phyloP scores from a whole-genome alignment of 2,113 vertebrate species.

The Crotophaga sulcirostris region DNA sequence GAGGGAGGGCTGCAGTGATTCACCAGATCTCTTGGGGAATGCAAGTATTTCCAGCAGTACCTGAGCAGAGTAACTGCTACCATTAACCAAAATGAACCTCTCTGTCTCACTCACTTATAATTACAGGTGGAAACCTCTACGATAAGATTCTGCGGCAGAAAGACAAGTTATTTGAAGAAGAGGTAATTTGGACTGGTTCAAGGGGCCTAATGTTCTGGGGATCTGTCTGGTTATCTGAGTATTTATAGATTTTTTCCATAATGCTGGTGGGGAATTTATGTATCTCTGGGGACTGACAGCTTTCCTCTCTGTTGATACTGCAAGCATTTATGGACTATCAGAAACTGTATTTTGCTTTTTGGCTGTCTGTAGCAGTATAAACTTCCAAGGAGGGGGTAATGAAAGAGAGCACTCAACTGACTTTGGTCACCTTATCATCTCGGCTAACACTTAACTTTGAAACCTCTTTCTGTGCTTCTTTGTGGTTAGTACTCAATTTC shows the following conservation, averaged over 20 bases:
- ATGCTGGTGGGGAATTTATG: not conserved
- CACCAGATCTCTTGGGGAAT: not conserved
- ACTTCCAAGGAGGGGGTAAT: not conserved
- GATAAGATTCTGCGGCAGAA: conserved; percentile 95
- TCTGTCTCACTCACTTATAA: conserved; percentile 41
- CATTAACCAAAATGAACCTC: not conserved
- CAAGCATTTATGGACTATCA: not conserved
- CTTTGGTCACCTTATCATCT: not conserved
- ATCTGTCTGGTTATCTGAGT: not conserved
- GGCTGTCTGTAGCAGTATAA: not conserved
- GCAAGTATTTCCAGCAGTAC: not conserved
- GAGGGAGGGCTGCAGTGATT: not conserved
- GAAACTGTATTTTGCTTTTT: not conserved
- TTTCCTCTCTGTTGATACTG: not conserved
- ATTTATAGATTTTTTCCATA: not conserved
- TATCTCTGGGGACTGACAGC: not conserved
- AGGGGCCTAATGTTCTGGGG: not conserved
- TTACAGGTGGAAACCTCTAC: conserved; percentile 93
- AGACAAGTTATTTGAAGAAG: conserved; percentile 89
- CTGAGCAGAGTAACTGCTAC: not conserved
- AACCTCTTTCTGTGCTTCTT: not conserved
- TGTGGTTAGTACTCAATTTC: not conserved
- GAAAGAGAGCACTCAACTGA: not conserved
- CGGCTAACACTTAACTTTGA: not conserved
- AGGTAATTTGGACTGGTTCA: conserved; percentile 78